Conservation (phyloP, 2,113 vertebrate species). For the Leuciscus idus region DNA sequence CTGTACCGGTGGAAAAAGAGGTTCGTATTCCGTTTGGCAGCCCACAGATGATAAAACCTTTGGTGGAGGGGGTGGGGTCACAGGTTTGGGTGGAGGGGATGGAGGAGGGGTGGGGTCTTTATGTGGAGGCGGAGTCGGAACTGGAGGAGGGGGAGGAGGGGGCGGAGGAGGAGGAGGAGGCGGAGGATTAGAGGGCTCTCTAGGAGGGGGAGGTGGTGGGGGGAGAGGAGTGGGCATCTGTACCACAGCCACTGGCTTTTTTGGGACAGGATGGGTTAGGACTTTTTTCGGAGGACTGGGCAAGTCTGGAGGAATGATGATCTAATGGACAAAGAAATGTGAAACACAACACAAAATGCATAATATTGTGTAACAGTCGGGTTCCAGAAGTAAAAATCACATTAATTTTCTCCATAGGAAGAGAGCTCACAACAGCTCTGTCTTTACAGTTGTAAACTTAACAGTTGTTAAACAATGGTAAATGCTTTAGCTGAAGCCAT, state of each 20-base stretch:
- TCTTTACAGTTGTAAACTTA: no score
- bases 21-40: slow-evolving; percentile 90
- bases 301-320: slow-evolving; percentile 85
- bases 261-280: slow-evolving; percentile 76
- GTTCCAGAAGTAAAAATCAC: background rate
- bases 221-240: slow-evolving; percentile 55
- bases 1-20: slow-evolving; percentile 83
- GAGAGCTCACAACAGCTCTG: no score
- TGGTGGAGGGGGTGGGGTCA: slow-evolving; percentile 63
- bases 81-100: slow-evolving; percentile 53
- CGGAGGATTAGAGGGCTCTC: slow-evolving; percentile 54
- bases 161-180: slow-evolving; percentile 45
- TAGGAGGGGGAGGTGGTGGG: slow-evolving; percentile 62
- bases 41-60: slow-evolving; percentile 84
- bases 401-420: background rate
- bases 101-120: slow-evolving; percentile 54
- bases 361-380: background rate
- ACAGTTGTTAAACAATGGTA: background rate
- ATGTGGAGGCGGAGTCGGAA: slow-evolving; percentile 39
- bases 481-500: background rate
- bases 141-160: slow-evolving; percentile 54
- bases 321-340: slow-evolving; percentile 23
- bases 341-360: background rate
- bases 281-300: slow-evolving; percentile 83
- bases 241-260: slow-evolving; percentile 43